A percentile compares a stretch with the other conserved stretches of the same genome.
Conservation (phyloP, 1,140 invertebrate species). For the Apis laboriosa region DNA sequence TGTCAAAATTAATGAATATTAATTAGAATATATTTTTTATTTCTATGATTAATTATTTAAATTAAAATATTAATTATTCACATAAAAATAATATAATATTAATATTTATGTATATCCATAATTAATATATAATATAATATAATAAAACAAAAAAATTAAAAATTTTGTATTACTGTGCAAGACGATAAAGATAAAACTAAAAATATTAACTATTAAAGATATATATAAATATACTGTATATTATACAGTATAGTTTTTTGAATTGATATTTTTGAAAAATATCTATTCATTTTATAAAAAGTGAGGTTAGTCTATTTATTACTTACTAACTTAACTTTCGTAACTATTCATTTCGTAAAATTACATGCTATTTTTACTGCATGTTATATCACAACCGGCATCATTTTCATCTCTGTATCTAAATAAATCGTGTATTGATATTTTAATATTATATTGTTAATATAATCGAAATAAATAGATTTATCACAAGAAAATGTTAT, state of each 20-base stretch:
- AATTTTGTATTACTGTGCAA: not conserved
- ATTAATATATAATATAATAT: not conserved
- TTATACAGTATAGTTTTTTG: not conserved
- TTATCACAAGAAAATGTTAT: not conserved
- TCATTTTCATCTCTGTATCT: not conserved
- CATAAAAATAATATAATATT: not conserved
- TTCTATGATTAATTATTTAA: not conserved
- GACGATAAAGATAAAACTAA: no score
- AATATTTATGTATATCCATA: not conserved
- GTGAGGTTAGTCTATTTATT: not conserved
- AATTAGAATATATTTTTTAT: not conserved
- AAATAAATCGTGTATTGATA: not conserved
- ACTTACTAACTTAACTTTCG: not conserved
- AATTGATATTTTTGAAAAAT: not conserved
- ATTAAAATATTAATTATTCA: not conserved
- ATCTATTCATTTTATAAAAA: not conserved
- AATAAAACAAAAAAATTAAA: not conserved
- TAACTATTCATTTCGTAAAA: not conserved
- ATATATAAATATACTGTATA: not conserved
- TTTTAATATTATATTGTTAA: not conserved
- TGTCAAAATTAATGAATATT: not conserved
- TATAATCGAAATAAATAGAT: not conserved
- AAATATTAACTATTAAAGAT: no score
- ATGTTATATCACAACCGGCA: not conserved
- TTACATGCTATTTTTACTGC: constrained; percentile 1